phyloP scores from a whole-genome alignment of 2,113 vertebrate species.

The Carlito syrichta region DNA sequence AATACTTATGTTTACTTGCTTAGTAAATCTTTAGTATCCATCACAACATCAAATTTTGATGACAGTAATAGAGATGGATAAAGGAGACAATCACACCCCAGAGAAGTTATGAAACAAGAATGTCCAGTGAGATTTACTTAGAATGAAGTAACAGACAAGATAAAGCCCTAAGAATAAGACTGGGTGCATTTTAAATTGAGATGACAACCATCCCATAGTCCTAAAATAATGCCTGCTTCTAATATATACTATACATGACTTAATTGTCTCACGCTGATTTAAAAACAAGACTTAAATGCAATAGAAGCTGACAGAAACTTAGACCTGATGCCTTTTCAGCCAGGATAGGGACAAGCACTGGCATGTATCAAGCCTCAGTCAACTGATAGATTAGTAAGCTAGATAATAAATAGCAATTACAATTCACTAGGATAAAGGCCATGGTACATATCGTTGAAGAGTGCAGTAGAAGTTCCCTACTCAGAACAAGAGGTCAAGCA shows the following conservation, averaged over 20 bases:
- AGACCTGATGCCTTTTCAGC: background rate
- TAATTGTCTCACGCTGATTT: background rate
- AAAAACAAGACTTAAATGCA: background rate
- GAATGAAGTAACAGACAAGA: background rate
- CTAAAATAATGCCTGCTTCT: background rate
- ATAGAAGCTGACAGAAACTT: background rate
- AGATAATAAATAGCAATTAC: background rate
- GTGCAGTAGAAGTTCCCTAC: background rate
- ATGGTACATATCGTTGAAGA: background rate
- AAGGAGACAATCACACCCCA: background rate
- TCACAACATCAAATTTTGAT: background rate
- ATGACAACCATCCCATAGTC: background rate
- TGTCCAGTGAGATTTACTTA: background rate
- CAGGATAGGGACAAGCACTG: background rate
- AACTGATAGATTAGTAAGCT: background rate
- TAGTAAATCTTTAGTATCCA: background rate
- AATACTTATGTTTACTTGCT: background rate
- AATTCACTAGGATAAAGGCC: background rate
- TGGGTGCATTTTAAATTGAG: background rate
- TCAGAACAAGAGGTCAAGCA: background rate
- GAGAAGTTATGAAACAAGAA: background rate
- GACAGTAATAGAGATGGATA: background rate
- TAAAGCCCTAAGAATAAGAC: background rate
- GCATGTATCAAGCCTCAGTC: background rate
- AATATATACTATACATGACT: background rate